Evolutionary conservation across 2,888 invertebrate genomes (phyloP), one percentile per base, ranked within the genome.

Genomic region (Chromoteleia sp.): DNA sequence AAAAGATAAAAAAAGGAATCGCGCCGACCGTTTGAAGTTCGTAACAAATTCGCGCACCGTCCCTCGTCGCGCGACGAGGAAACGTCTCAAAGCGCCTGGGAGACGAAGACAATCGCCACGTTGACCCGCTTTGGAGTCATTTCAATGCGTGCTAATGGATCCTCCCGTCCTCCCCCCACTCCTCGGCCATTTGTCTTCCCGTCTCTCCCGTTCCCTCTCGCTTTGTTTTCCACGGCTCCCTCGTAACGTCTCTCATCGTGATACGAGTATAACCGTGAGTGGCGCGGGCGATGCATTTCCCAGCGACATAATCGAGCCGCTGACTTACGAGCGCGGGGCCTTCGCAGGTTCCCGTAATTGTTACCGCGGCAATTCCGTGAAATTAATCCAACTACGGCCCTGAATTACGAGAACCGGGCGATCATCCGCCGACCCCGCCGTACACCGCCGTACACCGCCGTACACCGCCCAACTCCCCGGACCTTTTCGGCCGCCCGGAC

Each of bases 281-380:
- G 87, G 84, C 84, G 79, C 86, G 81, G 29, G 30, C 68, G 74
- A 88, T 84, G 86, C 87, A 88, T 88, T 87, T 85, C 83, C 82
- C 79, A 56, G 85, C 84, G 84, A 84, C 83, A 85, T 85, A 87
- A 87, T 87, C 86, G 84, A 82, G 67, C 79, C 12, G 68, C 81
- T 76, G 77, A 82, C 83, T 79, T 84, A 84, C 75, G 84, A 78
- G 80, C 74, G 54, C 71, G 71, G 80, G 84, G 85, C 84, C 84
- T 87, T 83, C 83, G 79, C 83, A 85, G 85, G 84, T 85, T 84
- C 83, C 86, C 85, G 83, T 86, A 85, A 87, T 89, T 87, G 88
- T 87, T 86, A 87, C 83, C 81, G 77, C 84, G 81, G 73, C 81
- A 84, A 83, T 77, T 83, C 82, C 78, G 61, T 82, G 82, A 84